A percentile compares a stretch with the other conserved stretches of the same genome.
Evolutionary conservation across 1,140 invertebrate genomes (phyloP).

Genomic region (Drosophila saltans): DNA sequence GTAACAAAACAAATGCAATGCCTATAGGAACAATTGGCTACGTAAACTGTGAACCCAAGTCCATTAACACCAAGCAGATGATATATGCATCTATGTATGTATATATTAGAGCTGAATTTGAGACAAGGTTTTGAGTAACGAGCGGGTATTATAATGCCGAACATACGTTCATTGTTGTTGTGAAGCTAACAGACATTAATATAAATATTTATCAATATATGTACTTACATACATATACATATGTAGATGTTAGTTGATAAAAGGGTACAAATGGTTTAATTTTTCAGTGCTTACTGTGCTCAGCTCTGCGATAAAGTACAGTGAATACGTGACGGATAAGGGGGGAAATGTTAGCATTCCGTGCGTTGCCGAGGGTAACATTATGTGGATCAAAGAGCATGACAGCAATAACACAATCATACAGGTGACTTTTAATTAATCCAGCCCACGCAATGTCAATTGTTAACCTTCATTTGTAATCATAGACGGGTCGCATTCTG

Average conservation of each 20-base stretch:
- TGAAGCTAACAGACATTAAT: too few relatives aligned
- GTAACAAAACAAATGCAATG: not conserved
- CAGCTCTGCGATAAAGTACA: conserved; percentile 81
- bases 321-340: conserved; percentile 81
- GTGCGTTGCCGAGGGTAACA: conserved; percentile 74
- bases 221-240: too few relatives aligned
- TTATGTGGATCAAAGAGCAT: conserved; percentile 81
- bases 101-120: conserved; percentile 35
- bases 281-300: conserved; percentile 76
- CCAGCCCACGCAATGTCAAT: too few relatives aligned
- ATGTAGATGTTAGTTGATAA: too few relatives aligned
- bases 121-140: not conserved
- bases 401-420: conserved; percentile 74
- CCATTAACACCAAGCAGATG: not conserved
- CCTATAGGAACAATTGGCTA: conserved; percentile 25
- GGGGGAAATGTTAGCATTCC: conserved; percentile 82
- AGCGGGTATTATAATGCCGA: conserved; percentile 25
- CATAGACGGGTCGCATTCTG: conserved; percentile 71
- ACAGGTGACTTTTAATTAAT: conserved; percentile 45
- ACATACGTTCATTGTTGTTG: conserved; percentile 1
- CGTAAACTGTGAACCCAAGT: conserved; percentile 10
- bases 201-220: too few relatives aligned
- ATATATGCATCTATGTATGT: conserved; percentile 18
- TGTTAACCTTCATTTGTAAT: not conserved
- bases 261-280: too few relatives aligned